phyloP scores from a whole-genome alignment of 2,113 vertebrate genomes.

The Excalfactoria chinensis region DNA sequence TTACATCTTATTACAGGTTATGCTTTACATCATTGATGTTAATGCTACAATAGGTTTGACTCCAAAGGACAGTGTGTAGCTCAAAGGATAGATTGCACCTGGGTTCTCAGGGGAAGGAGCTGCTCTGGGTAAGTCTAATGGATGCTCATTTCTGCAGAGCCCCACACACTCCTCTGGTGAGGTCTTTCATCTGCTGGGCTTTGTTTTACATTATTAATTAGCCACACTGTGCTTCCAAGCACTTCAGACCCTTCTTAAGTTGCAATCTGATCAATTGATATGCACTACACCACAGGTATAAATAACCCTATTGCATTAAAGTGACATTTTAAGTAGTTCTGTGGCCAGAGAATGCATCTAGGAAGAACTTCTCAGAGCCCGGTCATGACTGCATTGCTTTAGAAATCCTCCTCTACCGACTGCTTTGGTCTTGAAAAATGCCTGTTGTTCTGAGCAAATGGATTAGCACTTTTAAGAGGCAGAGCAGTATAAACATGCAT shows the following conservation, averaged over 20 bases:
- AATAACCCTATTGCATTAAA: not conserved
- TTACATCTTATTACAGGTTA: not conserved
- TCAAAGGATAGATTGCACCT: not conserved
- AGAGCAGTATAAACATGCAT: not conserved
- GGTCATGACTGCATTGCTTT: not conserved
- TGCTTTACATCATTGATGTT: not conserved
- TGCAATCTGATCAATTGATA: conserved; percentile 15
- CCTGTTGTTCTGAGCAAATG: not conserved
- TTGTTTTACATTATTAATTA: conserved; percentile 57
- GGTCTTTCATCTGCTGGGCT: conserved; percentile 19
- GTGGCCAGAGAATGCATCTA: rapidly evolving
- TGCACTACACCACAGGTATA: not conserved
- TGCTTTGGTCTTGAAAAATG: not conserved
- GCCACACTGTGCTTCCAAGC: not conserved
- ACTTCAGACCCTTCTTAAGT: conserved; percentile 22
- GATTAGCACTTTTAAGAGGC: not conserved
- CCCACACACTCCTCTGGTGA: not conserved
- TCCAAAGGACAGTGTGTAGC: not conserved
- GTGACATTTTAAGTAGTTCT: not conserved
- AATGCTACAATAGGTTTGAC: not conserved
- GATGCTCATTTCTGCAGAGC: conserved; percentile 12
- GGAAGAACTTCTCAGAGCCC: not conserved
- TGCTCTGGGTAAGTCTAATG: conserved; percentile 16
- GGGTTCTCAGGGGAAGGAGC: not conserved
- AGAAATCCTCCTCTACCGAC: not conserved